Conservation (phyloP, 2,888 invertebrate species). For the Lepidocyrtoides sp. region DNA sequence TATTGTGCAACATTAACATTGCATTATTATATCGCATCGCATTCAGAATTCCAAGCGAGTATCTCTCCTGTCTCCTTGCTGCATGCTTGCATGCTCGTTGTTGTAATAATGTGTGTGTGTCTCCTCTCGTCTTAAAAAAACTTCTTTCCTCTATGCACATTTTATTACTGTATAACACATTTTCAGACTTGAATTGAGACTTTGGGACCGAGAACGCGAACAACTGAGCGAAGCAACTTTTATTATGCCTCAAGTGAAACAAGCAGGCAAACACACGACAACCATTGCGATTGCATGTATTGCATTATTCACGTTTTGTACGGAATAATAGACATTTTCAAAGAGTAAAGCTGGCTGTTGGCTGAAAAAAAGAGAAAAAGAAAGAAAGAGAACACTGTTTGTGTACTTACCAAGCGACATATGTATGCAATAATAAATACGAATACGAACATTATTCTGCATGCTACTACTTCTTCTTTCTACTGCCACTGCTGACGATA, state of each 20-base stretch:
- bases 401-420: background rate
- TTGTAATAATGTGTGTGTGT: background rate
- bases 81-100: constrained; percentile 22
- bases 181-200: constrained; percentile 50
- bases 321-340: constrained; percentile 47
- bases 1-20: constrained; percentile 67
- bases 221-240: background rate
- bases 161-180: constrained; percentile 45
- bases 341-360: background rate
- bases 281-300: constrained; percentile 63
- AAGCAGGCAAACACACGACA: background rate
- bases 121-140: too few relatives aligned
- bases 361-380: background rate
- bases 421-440: constrained; percentile 13
- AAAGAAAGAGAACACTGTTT: constrained; percentile 49
- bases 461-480: constrained; percentile 15
- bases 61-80: constrained; percentile 58
- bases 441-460: background rate
- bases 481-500: constrained; percentile 20
- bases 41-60: constrained; percentile 66
- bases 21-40: constrained; percentile 74
- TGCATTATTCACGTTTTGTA: constrained; percentile 71
- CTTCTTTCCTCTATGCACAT: constrained; percentile 27
- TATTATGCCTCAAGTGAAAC: constrained; percentile 34
- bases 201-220: constrained; percentile 24